Evolutionary conservation across 2,888 invertebrate genomes (phyloP).

Genomic region (Digitonthophagus gazella): DNA sequence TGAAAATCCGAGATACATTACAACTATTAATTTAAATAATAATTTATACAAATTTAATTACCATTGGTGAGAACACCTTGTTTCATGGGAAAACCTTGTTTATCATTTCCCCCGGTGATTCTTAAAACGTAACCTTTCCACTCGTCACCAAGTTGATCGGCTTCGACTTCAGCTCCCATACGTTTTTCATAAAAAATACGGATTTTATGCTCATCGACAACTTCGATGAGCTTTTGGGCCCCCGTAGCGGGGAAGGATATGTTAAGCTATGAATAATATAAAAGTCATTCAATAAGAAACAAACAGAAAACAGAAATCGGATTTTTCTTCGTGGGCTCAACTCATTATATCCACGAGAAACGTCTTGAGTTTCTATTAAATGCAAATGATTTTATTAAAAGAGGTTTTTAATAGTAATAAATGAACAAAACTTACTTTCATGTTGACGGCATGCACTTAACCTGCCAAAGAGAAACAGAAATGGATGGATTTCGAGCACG

Average conservation of each 20-base stretch:
- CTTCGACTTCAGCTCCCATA: constrained; percentile 96
- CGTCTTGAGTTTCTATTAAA: no score
- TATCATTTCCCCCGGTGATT: constrained; percentile 97
- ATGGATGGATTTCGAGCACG: neutral
- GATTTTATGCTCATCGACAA: constrained; percentile 97
- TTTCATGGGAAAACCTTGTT: constrained; percentile 99
- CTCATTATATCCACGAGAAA: no score
- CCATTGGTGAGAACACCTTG: constrained; percentile 96
- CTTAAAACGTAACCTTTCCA: constrained; percentile 98
- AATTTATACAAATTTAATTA: no score
- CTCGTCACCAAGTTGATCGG: constrained; percentile 93
- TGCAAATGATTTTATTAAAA: no score
- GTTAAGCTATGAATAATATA: constrained; percentile 75
- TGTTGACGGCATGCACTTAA: neutral
- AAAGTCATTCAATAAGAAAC: neutral
- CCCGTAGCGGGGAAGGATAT: constrained; percentile 98
- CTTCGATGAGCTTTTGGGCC: constrained; percentile 96
- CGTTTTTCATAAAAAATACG: constrained; percentile 98
- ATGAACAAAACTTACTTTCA: constrained; percentile 2
- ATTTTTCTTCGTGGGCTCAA: no score
- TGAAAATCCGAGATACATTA: no score
- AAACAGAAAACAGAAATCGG: no score
- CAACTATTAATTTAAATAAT: no score
- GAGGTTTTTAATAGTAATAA: no score
- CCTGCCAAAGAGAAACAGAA: neutral